Conservation (phyloP, 2,888 invertebrate species). For the Parasteatoda lunata region DNA sequence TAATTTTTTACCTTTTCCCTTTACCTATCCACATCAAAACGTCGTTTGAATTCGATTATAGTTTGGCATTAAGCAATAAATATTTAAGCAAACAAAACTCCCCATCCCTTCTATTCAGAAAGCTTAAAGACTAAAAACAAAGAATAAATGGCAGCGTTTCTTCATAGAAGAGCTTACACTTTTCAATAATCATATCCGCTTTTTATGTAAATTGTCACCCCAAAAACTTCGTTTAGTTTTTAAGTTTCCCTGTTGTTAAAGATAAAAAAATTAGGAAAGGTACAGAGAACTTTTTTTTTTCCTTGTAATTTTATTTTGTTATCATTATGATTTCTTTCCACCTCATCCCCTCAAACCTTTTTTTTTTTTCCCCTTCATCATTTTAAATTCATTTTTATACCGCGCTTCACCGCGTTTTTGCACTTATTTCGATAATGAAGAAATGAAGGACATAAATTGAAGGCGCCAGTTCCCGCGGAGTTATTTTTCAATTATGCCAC, state of each 20-base stretch:
- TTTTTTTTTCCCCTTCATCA: not conserved
- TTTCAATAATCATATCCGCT: conserved; percentile 34
- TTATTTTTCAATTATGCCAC: not conserved
- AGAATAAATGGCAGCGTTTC: conserved; percentile 25
- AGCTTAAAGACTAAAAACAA: conserved; percentile 8
- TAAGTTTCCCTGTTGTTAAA: conserved; percentile 4
- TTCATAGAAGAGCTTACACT: conserved; percentile 22
- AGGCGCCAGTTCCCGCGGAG: not conserved
- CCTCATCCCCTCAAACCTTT: not conserved
- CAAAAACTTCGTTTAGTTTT: conserved; percentile 30
- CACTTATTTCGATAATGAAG: conserved; percentile 15
- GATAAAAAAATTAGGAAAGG: not conserved
- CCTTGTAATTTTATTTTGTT: no score
- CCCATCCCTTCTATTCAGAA: conserved; percentile 7
- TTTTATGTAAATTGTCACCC: conserved; percentile 50
- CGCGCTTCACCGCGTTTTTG: not conserved
- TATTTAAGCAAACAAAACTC: conserved; percentile 48
- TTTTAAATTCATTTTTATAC: conserved; percentile 9
- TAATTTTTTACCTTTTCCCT: conserved; percentile 20
- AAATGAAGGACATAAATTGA: not conserved
- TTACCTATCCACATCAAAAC: conserved; percentile 28
- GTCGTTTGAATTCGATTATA: conserved; percentile 35
- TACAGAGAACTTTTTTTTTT: not conserved
- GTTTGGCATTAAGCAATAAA: conserved; percentile 40
- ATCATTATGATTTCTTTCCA: no score